Evolutionary conservation across 37 sponge, comb jelly and placozoan species (phyloP), one percentile per base, ranked within the genome.

Genomic region (Spongilla lacustris): DNA sequence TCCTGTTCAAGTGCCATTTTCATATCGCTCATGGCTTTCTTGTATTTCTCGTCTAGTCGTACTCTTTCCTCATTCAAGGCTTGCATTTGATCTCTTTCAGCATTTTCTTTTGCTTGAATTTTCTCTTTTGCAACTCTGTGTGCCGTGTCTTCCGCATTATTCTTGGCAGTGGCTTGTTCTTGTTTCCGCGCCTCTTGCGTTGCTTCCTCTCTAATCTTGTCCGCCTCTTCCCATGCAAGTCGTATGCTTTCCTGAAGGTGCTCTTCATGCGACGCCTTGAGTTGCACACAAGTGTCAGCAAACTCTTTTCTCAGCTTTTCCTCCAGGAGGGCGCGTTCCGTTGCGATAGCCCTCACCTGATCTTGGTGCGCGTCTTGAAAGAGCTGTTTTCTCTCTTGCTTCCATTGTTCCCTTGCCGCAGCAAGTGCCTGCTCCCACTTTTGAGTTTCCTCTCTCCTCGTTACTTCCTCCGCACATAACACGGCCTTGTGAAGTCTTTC

Each of bases 401-500:
- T 73, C 85, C 89, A 92, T 37, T 82, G 37, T 37, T 77, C 67
- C 69, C 69, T 68, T 8, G 70, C 79, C n/a, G 31, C 69, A 11
- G 28, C 33, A 32, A 92, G 83, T 3, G 13, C 36, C 71, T 69
- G 12, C 33, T 84, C 85, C 26, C 66, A 36, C 32, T 29, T 79
- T 27, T 69, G 31, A 0, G 29, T 35, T 69, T 93, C 90, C 66
- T 93, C 93, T 78, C 90, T 82, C 71, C 89, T 58, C 14, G 89
- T 81, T 0, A 86, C 84, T 36, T 93, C 93, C 75, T 93, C 93
- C 0, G 87, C 87, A 0, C 78, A 81, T 19, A 75, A 81, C 33
- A 89, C 86, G 1, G 90, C 81, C 30, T 73, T 83, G 28, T 89
- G 89, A 41, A 69, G 78, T 27, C 82, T 72, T 25, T 83, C 73